Evolutionary conservation across 2,797 vertebrate genomes (phyloP).

Genomic region (Acomys russatus): DNA sequence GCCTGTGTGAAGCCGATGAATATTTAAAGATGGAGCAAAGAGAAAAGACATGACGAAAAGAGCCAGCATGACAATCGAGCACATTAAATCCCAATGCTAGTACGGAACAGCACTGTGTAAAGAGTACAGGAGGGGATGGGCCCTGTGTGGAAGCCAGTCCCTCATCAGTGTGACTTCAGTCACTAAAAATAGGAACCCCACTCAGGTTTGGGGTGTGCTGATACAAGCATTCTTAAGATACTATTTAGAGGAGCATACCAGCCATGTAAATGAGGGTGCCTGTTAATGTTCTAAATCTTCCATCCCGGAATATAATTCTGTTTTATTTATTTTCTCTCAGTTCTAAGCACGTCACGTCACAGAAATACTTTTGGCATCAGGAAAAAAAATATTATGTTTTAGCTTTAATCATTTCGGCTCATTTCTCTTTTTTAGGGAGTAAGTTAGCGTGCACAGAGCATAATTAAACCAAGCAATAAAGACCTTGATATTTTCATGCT

Average conservation of each 20-base stretch:
- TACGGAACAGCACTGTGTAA: slow-evolving; percentile 8
- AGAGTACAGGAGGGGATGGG: neutral
- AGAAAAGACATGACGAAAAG: slow-evolving; percentile 16
- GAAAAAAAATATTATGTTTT: slow-evolving; percentile 61
- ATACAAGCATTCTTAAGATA: slow-evolving; percentile 68
- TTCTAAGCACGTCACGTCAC: slow-evolving; percentile 67
- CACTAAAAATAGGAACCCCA: slow-evolving; percentile 64
- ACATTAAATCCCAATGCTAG: slow-evolving; percentile 44
- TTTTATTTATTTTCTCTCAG: slow-evolving; percentile 80
- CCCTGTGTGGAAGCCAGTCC: slow-evolving; percentile 11
- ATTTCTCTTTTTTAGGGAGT: slow-evolving; percentile 65
- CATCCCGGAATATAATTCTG: slow-evolving; percentile 67
- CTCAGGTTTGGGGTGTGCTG: slow-evolving; percentile 72
- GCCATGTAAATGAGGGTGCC: slow-evolving; percentile 60
- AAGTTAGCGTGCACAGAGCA: slow-evolving; percentile 71
- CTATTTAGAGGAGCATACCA: slow-evolving; percentile 63
- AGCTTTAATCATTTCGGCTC: slow-evolving; percentile 72
- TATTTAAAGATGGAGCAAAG: slow-evolving; percentile 61
- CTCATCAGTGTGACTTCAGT: slow-evolving; percentile 61
- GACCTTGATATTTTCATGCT: slow-evolving; percentile 77
- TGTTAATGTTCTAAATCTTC: slow-evolving; percentile 78
- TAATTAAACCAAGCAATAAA: slow-evolving; percentile 83
- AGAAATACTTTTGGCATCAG: slow-evolving; percentile 77
- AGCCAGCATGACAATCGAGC: slow-evolving; percentile 24
- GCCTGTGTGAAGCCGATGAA: slow-evolving; percentile 31